Base-by-base conservation (phyloP, 1,140 invertebrate genomes). In the Maniola jurtina region DNA sequence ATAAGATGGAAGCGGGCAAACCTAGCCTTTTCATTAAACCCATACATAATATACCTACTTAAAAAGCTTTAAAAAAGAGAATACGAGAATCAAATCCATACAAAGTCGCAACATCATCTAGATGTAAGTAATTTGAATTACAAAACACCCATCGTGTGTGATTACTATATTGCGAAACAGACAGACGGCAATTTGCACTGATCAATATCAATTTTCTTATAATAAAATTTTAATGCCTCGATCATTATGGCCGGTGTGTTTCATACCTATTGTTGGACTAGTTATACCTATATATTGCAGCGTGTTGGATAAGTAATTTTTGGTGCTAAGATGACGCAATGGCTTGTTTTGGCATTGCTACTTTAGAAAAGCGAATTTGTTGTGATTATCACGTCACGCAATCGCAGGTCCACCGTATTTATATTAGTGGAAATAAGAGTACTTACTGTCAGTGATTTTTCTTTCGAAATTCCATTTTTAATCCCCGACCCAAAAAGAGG, bases 161-260 rank as follows among this genome's bases (percentile, higher is more conserved):
- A 68, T 68, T 63, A 50, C 33, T 34, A 60, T 34, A 60, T 71
- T 67, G 60, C 64, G 61, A 71, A 66, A 71, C 33, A 15, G 38
- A 62, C 66, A 10, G 50, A 68, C 54, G 14, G 25, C 55, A 66
- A 66, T 66, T 66, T 71, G 64, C 55, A 62, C 25, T 47, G 68
- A 71, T 71, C 68, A 59, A 61, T 71, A 66, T 66, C 64, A 71
- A 71, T 71, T 71, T 71, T 48, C 52, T 65, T 45, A 57, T 62
- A 66, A 66, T 71, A 66, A 66, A 59, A 55, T 45, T 62, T 71
- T 59, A 66, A 66, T 66, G 50, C 58, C 36, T 61, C 61, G 47
- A 59, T 58, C 45, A 47, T 55, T 64, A 42, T 64, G 13, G 3
- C 13, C 34, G 38, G 15, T 42, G 33, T 45, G 42, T 40, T 33